These are phyloP conservation scores for Phalacrocorax pelagicus DNA, from an alignment of 2,113 vertebrate species.

Conservation along the genomic window DNA sequence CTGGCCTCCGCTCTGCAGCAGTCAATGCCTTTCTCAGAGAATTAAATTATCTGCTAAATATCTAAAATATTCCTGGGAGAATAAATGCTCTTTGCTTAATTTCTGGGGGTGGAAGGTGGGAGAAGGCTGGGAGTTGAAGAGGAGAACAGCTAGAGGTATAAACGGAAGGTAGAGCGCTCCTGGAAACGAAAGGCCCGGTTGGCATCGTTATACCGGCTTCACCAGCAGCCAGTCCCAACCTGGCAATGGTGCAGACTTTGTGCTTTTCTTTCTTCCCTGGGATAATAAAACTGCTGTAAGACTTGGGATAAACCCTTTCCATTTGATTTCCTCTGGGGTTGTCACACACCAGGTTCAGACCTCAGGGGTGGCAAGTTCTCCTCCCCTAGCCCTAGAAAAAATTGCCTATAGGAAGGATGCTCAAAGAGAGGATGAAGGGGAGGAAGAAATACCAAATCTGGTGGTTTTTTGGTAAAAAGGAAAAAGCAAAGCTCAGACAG, in stretches of 20 bases:
- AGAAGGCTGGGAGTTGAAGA: conserved; percentile 2
- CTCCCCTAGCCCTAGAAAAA: background rate
- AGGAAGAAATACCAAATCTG: background rate
- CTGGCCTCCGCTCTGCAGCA: conserved; percentile 9
- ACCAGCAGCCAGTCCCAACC: conserved; percentile 9
- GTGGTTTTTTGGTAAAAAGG: background rate
- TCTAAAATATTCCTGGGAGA: conserved; percentile 45
- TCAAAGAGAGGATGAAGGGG: background rate
- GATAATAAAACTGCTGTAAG: background rate
- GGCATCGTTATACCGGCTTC: background rate
- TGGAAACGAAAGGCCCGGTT: background rate
- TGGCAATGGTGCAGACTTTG: background rate
- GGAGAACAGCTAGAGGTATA: background rate
- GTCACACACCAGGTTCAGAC: background rate
- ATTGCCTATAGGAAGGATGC: background rate
- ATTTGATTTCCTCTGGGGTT: background rate
- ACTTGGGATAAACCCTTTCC: background rate
- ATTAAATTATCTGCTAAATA: conserved; percentile 64
- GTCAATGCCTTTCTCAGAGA: conserved; percentile 14
- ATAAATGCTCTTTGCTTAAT: conserved; percentile 9
- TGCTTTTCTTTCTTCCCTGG: background rate
- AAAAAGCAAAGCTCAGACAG: background rate
- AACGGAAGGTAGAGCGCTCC: background rate
- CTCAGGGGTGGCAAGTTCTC: background rate
- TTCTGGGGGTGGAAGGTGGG: conserved; percentile 27